phyloP scores from a whole-genome alignment of 2,113 vertebrate genomes.

The Okapia johnstoni region DNA sequence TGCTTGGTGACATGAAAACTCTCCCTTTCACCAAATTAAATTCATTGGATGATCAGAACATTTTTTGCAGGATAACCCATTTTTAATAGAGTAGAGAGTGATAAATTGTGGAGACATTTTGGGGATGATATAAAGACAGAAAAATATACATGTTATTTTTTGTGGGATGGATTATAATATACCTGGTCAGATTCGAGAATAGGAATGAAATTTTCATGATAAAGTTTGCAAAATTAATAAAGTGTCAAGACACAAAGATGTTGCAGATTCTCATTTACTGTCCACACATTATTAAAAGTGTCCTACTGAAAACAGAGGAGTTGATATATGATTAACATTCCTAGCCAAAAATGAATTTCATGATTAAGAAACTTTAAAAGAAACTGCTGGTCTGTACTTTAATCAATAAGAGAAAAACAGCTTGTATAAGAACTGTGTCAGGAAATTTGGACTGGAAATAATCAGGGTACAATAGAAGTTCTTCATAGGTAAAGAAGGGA shows the following conservation, averaged over 20 bases:
- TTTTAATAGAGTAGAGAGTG: background rate
- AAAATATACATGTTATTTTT: background rate
- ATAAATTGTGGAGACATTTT: background rate
- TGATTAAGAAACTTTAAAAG: background rate
- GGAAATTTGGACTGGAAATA: background rate
- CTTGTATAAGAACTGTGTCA: background rate
- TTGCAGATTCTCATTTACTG: background rate
- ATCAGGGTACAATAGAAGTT: background rate
- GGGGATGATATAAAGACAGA: background rate
- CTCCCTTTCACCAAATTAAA: background rate
- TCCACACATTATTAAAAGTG: background rate
- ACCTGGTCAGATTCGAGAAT: background rate
- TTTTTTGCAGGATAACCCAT: background rate
- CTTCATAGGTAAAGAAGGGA: background rate
- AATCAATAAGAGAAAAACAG: background rate
- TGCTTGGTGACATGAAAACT: background rate
- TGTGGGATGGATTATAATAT: background rate
- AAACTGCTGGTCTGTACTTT: background rate
- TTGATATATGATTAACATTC: background rate
- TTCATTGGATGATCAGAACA: background rate
- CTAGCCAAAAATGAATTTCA: background rate
- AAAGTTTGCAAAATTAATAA: conserved; percentile 2
- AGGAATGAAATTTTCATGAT: background rate
- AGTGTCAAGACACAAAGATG: background rate
- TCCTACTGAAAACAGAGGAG: background rate